Evolutionary conservation across 2,113 vertebrate genomes (phyloP), one percentile per base, ranked within the genome.

Genomic region (Cavia aperea): DNA sequence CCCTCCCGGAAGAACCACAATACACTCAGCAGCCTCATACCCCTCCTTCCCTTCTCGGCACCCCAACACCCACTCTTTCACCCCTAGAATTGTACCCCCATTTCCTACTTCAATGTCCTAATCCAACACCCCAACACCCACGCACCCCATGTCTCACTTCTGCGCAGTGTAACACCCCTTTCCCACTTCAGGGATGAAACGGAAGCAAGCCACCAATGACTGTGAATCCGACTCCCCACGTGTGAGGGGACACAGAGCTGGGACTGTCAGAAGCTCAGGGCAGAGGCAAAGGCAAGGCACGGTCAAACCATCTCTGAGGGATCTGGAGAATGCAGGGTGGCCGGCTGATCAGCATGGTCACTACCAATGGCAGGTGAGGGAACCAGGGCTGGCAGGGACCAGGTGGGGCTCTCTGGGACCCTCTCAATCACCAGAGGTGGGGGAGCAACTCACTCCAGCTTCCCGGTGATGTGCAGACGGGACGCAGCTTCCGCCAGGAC

Each of bases 391-490:
- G 51, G 72, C 23, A 4, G 88, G 81, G 56, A n/a, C 66, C 26
- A 19, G 62, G n/a, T 12, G 54, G 72, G 75, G 31, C 54, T 78
- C 43, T 73, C 66, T 7, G 1, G 60, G 21, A 14, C 18, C 54
- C 72, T 68, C 81, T 46, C 46, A 31, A 21, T 11, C 4, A 89
- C 62, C 75, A 33, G 1, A 0, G 1, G 56, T 12, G 33, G 39
- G 24, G 8, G 7, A 65, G 33, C 7, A n/a, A 97, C 97, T 97
- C 96, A 98, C 98, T 98, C 94, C 70, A 98, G 87, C 77, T 96
- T 96, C 92, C 94, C 81, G 26, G 94, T 11, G 91, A 98, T 95
- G 0, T 46, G 92, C 26, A 97, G 84, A 62, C 86, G 70, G 33
- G 97, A 51, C 1, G 96, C 94, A 39, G 31, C 95, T 77, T 97